Evolutionary conservation across 1,140 invertebrate genomes (phyloP), one percentile per base, ranked within the genome.

Genomic region (Popillia japonica): DNA sequence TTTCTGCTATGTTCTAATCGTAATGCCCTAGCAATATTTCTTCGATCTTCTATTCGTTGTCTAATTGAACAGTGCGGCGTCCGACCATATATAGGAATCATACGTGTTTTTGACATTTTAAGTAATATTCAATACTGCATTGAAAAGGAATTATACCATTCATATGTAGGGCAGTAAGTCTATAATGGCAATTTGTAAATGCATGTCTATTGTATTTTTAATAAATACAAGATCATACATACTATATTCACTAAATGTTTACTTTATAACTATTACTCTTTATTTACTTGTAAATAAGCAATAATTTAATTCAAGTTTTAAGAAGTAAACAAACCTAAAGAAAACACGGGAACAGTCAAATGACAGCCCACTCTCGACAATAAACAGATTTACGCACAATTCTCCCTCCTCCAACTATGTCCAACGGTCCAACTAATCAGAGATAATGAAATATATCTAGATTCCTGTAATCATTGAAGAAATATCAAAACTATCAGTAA

Each of bases 31-130:
- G 92, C 91, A 84, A 92, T 92, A 0, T 89, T 89, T 83, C 90
- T 87, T 76, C 94, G 90, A 80, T 95, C 94, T 82, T 95, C 93
- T 48, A 96, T 87, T 80, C 94, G 90, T 79, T 88, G 89, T 73
- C 86, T 86, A 81, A 90, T 90, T 77, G 93, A 93, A 85, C 94
- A 95, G 2, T 93, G 90, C 74, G 94, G 93, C 85, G 91, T 90
- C 81, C 88, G 89, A 77, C 94, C 94, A 84, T 89, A 91, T 48
- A 90, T 85, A 22, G 91, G 88, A 77, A 88, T 86, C 84, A 90
- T 87, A 78, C 87, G 86, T 61, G 89, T 91, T 81, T 90, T 89
- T 75, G 91, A 89, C 89, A 90, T 68, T 68, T 68, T 68, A 55
- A 17, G 3, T 6, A 55, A 55, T 55, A 17, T 55, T 55, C 14